Conservation (phyloP, 1,140 invertebrate species). For the Spodoptera litura region DNA sequence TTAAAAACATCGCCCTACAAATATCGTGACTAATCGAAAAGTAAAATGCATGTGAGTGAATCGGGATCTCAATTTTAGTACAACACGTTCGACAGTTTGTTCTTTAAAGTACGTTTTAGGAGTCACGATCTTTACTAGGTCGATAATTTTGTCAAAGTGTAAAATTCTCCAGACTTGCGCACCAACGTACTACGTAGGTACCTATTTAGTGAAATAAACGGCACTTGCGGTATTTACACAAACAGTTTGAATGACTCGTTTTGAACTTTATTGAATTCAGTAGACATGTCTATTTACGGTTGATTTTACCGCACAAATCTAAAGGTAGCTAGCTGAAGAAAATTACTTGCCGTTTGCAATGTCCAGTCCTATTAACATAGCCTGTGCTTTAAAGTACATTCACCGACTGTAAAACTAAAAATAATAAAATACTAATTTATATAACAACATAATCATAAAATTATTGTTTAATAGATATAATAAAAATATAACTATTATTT, state of each 20-base stretch:
- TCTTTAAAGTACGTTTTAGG: too few relatives aligned
- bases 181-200: background rate
- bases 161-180: background rate
- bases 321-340: background rate
- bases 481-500: too few relatives aligned
- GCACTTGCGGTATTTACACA: conserved; percentile 19
- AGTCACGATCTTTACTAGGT: background rate
- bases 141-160: conserved; percentile 11
- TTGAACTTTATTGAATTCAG: conserved; percentile 13
- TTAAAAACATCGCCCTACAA: conserved; percentile 32
- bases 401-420: background rate
- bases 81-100: conserved; percentile 12
- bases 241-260: conserved; percentile 16
- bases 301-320: conserved; percentile 27
- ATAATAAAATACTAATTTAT: background rate
- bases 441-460: too few relatives aligned
- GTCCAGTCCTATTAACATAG: conserved; percentile 14
- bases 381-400: background rate
- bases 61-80: background rate
- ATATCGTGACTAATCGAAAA: conserved; percentile 33
- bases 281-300: background rate
- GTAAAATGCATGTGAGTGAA: background rate
- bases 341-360: background rate
- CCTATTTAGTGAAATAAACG: background rate
- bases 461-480: too few relatives aligned